These are phyloP conservation scores for Phylloscopus whistleri DNA, from an alignment of 2,113 vertebrate genomes.

Conservation along the genomic window DNA sequence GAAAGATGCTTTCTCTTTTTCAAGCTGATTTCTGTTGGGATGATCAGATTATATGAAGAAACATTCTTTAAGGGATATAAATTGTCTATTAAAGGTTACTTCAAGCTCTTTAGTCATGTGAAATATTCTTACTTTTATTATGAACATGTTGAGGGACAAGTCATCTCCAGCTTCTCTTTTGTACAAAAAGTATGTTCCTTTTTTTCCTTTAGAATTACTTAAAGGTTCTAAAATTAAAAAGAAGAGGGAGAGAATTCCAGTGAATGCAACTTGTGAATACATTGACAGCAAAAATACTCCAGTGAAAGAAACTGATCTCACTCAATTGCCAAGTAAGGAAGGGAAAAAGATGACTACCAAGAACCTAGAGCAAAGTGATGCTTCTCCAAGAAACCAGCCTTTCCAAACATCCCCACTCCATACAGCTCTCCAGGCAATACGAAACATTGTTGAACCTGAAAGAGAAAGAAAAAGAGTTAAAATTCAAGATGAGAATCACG, in stretches of 20 bases:
- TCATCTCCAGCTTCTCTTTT: background rate
- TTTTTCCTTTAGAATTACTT: constrained; percentile 68
- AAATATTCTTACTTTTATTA: background rate
- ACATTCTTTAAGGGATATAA: background rate
- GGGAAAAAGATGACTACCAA: background rate
- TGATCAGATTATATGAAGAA: background rate
- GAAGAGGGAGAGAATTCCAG: constrained; percentile 81
- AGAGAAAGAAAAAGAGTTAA: constrained; percentile 76
- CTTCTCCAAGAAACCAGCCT: background rate
- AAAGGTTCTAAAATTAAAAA: constrained; percentile 71
- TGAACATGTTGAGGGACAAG: background rate
- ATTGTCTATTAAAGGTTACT: background rate
- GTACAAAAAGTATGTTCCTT: background rate
- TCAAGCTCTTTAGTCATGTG: background rate
- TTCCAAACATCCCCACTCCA: background rate
- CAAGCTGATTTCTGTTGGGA: background rate
- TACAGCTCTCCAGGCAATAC: background rate
- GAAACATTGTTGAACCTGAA: background rate
- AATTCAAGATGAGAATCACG: constrained; percentile 58
- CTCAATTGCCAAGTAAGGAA: background rate
- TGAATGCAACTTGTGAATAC: constrained; percentile 29
- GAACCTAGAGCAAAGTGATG: background rate
- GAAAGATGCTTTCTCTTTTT: background rate
- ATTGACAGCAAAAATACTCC: background rate
- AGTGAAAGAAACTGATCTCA: background rate